A percentile compares a stretch with the other conserved stretches of the same genome.
Evolutionary conservation across 2,113 vertebrate genomes (phyloP).

Genomic region (Caranx ignobilis): DNA sequence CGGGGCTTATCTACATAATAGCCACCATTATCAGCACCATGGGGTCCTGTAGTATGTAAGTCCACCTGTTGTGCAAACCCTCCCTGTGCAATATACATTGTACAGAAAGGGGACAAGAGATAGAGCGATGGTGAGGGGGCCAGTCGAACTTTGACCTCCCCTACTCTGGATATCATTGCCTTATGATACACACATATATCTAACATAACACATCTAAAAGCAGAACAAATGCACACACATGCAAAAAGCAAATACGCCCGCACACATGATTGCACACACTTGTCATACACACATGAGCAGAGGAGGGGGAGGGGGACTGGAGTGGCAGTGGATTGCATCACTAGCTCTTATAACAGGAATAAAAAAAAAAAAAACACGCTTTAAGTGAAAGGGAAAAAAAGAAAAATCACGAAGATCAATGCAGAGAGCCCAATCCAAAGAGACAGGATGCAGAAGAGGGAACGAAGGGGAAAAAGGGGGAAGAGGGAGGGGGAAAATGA

Average conservation of each 20-base stretch:
- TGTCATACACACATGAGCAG: not conserved
- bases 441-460: slow-evolving; percentile 45
- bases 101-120: not conserved
- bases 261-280: slow-evolving; percentile 11
- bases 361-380: slow-evolving; percentile 35
- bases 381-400: not conserved
- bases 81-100: slow-evolving; percentile 3
- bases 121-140: not conserved
- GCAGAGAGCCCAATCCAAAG: slow-evolving; percentile 32
- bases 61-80: not conserved
- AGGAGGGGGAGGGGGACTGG: slow-evolving; percentile 8
- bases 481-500: not conserved
- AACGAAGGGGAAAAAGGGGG: not conserved
- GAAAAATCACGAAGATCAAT: slow-evolving; percentile 7
- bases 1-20: slow-evolving; percentile 12
- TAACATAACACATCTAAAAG: not conserved
- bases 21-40: slow-evolving; percentile 8
- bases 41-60: not conserved
- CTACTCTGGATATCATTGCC: not conserved
- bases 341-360: slow-evolving; percentile 32
- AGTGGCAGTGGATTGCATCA: slow-evolving; percentile 66
- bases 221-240: slow-evolving; percentile 25
- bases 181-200: slow-evolving; percentile 3
- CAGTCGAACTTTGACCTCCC: not conserved
- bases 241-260: slow-evolving; percentile 37